phyloP scores from a whole-genome alignment of 2,113 vertebrate species.

The Brienomyrus longianalis region DNA sequence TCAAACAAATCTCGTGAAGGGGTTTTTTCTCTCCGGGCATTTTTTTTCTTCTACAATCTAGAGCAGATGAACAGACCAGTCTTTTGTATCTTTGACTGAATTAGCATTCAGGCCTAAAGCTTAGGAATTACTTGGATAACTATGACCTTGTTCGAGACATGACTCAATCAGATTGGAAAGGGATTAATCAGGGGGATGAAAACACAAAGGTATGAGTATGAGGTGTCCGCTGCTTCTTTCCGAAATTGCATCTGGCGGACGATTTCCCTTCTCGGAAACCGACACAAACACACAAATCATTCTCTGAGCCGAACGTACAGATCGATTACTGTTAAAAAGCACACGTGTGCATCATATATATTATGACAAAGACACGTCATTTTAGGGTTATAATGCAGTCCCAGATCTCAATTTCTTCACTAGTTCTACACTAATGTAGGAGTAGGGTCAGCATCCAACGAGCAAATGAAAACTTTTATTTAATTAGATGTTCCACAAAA shows the following conservation, averaged over 20 bases:
- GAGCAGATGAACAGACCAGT: slow-evolving; percentile 10
- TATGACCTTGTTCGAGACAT: slow-evolving; percentile 11
- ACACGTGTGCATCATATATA: background rate
- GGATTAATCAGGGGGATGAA: slow-evolving; percentile 23
- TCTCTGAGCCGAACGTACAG: background rate
- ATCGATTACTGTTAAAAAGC: background rate
- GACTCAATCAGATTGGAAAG: slow-evolving; percentile 24
- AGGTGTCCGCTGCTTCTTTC: background rate
- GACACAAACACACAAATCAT: background rate
- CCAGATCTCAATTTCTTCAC: slow-evolving; percentile 5
- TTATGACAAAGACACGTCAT: background rate
- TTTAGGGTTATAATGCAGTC: background rate
- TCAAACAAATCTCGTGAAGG: background rate
- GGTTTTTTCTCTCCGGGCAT: background rate
- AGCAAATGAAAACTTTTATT: slow-evolving; percentile 49
- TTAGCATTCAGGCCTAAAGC: slow-evolving; percentile 27
- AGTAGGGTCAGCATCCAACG: slow-evolving; percentile 29
- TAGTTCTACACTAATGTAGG: background rate
- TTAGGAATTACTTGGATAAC: slow-evolving; percentile 30
- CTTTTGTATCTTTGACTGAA: slow-evolving; percentile 20
- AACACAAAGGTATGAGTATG: slow-evolving; percentile 4
- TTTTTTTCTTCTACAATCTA: background rate
- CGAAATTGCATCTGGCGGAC: background rate
- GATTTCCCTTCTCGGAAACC: background rate
- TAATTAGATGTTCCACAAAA: slow-evolving; percentile 50